These are phyloP conservation scores for Terebella lapidaria DNA, from an alignment of 2,888 invertebrate species.

Conservation along the genomic window DNA sequence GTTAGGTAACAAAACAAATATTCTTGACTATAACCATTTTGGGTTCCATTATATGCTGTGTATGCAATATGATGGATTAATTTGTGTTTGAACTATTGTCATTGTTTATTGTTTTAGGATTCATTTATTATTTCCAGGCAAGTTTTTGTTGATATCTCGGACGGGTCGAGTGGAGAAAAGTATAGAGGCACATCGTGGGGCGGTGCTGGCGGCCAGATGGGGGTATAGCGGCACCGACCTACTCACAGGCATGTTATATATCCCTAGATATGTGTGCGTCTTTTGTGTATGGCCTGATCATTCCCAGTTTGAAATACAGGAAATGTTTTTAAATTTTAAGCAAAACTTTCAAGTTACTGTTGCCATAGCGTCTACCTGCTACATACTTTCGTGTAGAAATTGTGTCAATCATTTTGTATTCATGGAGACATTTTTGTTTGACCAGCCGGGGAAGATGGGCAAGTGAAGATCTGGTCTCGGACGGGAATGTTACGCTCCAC, in stretches of 20 bases:
- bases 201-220: conserved; percentile 85
- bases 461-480: conserved; percentile 93
- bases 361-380: too few species aligned
- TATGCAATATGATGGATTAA: too few species aligned
- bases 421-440: not conserved
- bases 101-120: too few species aligned
- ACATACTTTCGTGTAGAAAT: too few species aligned
- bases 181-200: conserved; percentile 83
- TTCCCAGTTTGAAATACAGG: not conserved
- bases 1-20: too few species aligned
- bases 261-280: not conserved
- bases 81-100: too few species aligned
- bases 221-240: conserved; percentile 92
- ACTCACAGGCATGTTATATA: conserved; percentile 68
- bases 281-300: not conserved
- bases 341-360: not conserved
- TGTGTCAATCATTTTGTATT: not conserved
- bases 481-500: conserved; percentile 85
- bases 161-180: conserved; percentile 88
- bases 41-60: too few species aligned
- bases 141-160: conserved; percentile 81
- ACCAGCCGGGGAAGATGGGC: conserved; percentile 93
- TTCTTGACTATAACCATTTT: too few species aligned
- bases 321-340: not conserved
- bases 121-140: conserved; percentile 58